Percentiles rank a stretch among this genome's conserved stretches.
phyloP scores from a whole-genome alignment of 2,113 vertebrate genomes.

The Parotia lawesii region DNA sequence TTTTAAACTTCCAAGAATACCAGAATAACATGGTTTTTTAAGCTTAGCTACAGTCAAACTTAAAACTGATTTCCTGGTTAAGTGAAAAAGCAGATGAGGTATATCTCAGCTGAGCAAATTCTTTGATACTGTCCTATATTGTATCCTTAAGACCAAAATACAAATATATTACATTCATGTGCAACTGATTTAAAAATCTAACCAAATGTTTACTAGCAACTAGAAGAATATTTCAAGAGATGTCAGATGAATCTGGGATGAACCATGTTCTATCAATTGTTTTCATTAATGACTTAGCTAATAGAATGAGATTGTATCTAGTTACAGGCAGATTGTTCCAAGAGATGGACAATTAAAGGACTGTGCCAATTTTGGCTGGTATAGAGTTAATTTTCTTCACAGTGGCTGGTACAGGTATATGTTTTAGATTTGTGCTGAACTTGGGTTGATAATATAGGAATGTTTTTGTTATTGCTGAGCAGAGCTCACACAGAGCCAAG shows the following conservation, averaged over 20 bases:
- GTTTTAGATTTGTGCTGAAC: neutral
- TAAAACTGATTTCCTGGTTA: neutral
- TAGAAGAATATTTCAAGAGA: neutral
- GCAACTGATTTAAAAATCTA: neutral
- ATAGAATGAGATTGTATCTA: neutral
- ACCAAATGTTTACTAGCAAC: neutral
- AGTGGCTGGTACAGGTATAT: rapidly evolving
- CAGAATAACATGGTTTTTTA: neutral
- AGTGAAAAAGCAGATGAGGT: neutral
- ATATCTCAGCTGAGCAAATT: neutral
- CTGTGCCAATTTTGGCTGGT: neutral
- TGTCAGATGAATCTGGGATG: neutral
- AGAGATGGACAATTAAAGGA: neutral
- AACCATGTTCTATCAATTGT: neutral
- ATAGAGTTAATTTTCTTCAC: neutral
- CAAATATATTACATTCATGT: neutral
- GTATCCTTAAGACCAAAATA: neutral
- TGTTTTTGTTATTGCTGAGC: neutral
- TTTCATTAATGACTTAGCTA: neutral
- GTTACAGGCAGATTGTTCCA: neutral
- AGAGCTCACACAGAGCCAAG: neutral
- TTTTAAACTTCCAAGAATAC: neutral
- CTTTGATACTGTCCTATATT: neutral
- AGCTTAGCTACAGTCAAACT: neutral
- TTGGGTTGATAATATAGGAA: neutral